Evolutionary conservation across 1,140 invertebrate species (phyloP).

Genomic region (Drosophila nasuta): DNA sequence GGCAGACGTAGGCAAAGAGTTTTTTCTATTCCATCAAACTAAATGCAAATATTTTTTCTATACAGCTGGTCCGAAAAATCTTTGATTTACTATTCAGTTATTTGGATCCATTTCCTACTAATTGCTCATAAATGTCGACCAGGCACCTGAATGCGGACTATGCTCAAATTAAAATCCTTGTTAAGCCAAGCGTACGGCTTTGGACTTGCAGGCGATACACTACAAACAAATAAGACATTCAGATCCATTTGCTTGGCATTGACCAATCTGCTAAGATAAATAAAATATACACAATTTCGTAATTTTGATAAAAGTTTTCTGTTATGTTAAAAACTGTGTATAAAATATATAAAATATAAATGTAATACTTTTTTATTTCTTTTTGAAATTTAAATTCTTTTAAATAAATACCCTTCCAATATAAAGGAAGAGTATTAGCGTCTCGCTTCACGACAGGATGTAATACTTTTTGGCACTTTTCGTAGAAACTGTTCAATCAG

Average conservation of each 20-base stretch:
- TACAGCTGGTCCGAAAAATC: background rate
- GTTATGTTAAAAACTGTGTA: too few species aligned
- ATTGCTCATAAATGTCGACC: constrained; percentile 36
- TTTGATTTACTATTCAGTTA: constrained; percentile 27
- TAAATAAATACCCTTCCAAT: background rate
- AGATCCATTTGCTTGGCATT: too few species aligned
- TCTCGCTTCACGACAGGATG: background rate
- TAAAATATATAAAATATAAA: too few species aligned
- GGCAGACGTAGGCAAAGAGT: background rate
- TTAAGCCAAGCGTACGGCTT: constrained; percentile 15
- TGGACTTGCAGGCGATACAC: constrained; percentile 7
- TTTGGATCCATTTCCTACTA: constrained; percentile 8
- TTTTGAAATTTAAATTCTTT: background rate
- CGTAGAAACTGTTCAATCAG: constrained; percentile 67
- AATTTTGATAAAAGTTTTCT: too few species aligned
- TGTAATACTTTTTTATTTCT: too few species aligned
- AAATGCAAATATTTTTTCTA: background rate
- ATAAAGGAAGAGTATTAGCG: constrained; percentile 8
- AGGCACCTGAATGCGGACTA: constrained; percentile 22
- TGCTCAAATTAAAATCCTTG: constrained; percentile 35
- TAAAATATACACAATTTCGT: too few species aligned
- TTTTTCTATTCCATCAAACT: constrained; percentile 10
- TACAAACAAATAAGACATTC: background rate
- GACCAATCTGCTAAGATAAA: too few species aligned
- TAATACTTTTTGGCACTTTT: constrained; percentile 19